These are phyloP conservation scores for Kradibia gibbosae DNA, from an alignment of 1,140 invertebrate species.

Conservation along the genomic window DNA sequence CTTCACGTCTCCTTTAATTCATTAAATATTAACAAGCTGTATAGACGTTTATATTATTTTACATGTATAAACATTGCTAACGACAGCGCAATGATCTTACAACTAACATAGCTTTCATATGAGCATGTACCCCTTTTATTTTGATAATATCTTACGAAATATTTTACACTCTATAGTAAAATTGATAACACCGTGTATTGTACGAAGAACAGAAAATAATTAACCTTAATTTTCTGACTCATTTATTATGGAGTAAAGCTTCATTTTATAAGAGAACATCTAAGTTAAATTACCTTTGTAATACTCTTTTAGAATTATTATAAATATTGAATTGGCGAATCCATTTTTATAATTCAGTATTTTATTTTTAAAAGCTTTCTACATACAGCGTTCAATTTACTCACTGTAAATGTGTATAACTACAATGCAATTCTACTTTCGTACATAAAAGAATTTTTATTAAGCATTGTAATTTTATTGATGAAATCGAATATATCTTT, in stretches of 20 bases:
- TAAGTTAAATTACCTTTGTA: not conserved
- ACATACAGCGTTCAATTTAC: not conserved
- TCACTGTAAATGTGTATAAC: not conserved
- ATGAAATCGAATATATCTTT: not conserved
- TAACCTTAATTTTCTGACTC: too few species aligned
- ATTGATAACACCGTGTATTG: conserved; percentile 38
- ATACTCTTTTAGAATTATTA: not conserved
- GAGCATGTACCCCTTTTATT: conserved; percentile 35
- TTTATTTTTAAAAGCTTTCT: not conserved
- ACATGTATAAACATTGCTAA: conserved; percentile 34
- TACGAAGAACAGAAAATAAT: too few species aligned
- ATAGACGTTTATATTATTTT: conserved; percentile 19
- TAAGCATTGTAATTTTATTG: not conserved
- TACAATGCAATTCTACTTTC: not conserved
- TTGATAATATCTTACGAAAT: conserved; percentile 24
- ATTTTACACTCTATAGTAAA: conserved; percentile 40
- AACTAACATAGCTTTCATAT: conserved; percentile 29
- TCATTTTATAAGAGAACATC: conserved; percentile 5
- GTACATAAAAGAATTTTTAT: not conserved
- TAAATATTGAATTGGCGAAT: not conserved
- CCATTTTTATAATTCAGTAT: not conserved
- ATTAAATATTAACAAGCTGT: conserved; percentile 37
- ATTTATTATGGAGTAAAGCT: conserved; percentile 4
- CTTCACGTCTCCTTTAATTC: conserved; percentile 9
- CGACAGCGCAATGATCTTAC: conserved; percentile 8